phyloP scores from a whole-genome alignment of 2,888 invertebrate species.

The Volucella bombylans region DNA sequence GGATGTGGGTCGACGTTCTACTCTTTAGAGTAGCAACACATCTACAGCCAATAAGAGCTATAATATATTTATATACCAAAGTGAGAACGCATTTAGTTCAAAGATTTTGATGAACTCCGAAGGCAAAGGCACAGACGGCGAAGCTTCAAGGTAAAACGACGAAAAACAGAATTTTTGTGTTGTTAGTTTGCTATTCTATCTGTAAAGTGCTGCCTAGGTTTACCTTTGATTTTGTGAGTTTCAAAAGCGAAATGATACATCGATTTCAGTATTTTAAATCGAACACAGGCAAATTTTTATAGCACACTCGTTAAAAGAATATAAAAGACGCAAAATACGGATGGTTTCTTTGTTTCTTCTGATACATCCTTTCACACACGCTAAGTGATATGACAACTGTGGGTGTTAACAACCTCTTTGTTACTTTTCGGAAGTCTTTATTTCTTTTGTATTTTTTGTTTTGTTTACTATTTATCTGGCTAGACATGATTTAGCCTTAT shows the following conservation, averaged over 20 bases:
- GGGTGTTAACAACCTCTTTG: conserved; percentile 49
- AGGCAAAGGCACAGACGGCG: conserved; percentile 82
- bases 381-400: conserved; percentile 9
- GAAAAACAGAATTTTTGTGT: conserved; percentile 20
- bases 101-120: conserved; percentile 83
- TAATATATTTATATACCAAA: conserved; percentile 14
- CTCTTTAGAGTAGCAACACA: conserved; percentile 3
- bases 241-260: not conserved
- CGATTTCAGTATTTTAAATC: not conserved
- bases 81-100: conserved; percentile 23
- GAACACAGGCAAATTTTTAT: not conserved
- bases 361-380: conserved; percentile 14
- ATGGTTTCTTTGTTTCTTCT: conserved; percentile 52
- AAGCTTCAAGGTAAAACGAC: conserved; percentile 83
- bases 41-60: conserved; percentile 28
- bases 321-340: not conserved
- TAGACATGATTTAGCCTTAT: not conserved
- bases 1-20: conserved; percentile 33
- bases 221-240: not conserved
- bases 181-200: conserved; percentile 38
- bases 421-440: conserved; percentile 7
- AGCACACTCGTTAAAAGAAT: not conserved
- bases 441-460: conserved; percentile 19
- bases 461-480: not conserved
- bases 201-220: not conserved